Percentiles rank a stretch among this genome's conserved stretches.
phyloP scores from a whole-genome alignment of 2,888 invertebrate genomes.

The Conistra vaccinii region DNA sequence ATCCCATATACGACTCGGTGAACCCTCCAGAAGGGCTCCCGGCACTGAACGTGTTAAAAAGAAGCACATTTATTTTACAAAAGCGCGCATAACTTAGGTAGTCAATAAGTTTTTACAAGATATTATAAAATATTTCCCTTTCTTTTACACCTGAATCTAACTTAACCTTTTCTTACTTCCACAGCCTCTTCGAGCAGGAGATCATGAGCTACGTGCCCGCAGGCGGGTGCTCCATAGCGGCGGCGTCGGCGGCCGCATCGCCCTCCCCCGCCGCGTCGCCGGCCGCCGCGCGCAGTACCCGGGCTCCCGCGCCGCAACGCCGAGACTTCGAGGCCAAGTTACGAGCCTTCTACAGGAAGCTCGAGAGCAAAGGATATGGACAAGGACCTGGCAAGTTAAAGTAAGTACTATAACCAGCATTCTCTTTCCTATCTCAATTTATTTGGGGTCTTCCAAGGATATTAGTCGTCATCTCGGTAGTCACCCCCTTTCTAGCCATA shows the following conservation, averaged over 20 bases:
- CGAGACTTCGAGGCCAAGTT: constrained; percentile 98
- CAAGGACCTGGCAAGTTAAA: constrained; percentile 99
- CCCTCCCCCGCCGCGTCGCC: constrained; percentile 96
- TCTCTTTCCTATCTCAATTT: neutral
- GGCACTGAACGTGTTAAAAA: too few relatives aligned
- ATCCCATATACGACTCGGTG: too few relatives aligned
- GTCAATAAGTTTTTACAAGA: neutral
- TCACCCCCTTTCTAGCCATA: neutral
- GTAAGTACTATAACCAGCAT: constrained; percentile 91
- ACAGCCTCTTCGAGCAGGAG: constrained; percentile 99
- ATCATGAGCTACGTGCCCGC: constrained; percentile 99
- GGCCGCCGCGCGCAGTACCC: constrained; percentile 94
- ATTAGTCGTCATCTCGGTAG: neutral
- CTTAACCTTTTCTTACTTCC: constrained; percentile 43
- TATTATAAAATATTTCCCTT: neutral
- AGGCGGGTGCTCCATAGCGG: constrained; percentile 71
- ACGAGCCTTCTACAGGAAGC: constrained; percentile 97
- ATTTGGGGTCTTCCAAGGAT: neutral
- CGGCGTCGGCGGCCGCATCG: constrained; percentile 91
- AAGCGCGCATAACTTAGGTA: neutral
- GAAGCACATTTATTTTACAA: neutral
- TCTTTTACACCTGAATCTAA: constrained; percentile 11
- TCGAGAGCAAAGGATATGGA: constrained; percentile 99
- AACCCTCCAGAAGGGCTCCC: too few relatives aligned
- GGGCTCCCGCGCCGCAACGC: constrained; percentile 97